Conservation (phyloP, 1,140 invertebrate genomes). For the Drosophila oshimai region DNA sequence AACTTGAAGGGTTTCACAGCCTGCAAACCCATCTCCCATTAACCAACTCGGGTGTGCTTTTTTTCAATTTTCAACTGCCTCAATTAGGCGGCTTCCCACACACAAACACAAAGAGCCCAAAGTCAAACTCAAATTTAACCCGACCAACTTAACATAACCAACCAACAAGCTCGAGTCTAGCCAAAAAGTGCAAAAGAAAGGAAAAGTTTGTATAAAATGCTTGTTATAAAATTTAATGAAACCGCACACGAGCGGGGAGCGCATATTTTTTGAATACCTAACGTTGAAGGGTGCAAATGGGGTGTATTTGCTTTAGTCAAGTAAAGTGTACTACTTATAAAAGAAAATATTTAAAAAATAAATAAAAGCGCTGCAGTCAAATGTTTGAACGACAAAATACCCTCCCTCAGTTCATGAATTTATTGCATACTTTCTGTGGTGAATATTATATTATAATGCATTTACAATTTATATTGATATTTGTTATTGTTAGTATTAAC, state of each 20-base stretch:
- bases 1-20: conserved; percentile 18
- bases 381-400: too few species aligned
- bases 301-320: not conserved
- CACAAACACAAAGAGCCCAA: conserved; percentile 11
- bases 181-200: conserved; percentile 29
- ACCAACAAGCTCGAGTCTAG: conserved; percentile 36
- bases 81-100: conserved; percentile 59
- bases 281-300: not conserved
- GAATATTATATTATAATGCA: too few species aligned
- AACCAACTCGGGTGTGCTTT: conserved; percentile 27
- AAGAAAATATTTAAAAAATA: not conserved
- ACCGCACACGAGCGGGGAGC: conserved; percentile 56
- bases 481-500: too few species aligned
- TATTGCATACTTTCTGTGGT: too few species aligned
- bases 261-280: conserved; percentile 32
- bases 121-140: conserved; percentile 33
- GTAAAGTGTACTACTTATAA: not conserved
- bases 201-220: conserved; percentile 59
- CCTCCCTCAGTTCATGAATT: too few species aligned
- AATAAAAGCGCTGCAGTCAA: too few species aligned
- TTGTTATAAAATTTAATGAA: conserved; percentile 78
- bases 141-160: conserved; percentile 40
- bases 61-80: conserved; percentile 61
- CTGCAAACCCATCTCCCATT: not conserved
- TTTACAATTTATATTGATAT: too few species aligned